These are phyloP conservation scores for Leucoraja erinaceus DNA, from an alignment of 2,113 vertebrate genomes.

Conservation along the genomic window DNA sequence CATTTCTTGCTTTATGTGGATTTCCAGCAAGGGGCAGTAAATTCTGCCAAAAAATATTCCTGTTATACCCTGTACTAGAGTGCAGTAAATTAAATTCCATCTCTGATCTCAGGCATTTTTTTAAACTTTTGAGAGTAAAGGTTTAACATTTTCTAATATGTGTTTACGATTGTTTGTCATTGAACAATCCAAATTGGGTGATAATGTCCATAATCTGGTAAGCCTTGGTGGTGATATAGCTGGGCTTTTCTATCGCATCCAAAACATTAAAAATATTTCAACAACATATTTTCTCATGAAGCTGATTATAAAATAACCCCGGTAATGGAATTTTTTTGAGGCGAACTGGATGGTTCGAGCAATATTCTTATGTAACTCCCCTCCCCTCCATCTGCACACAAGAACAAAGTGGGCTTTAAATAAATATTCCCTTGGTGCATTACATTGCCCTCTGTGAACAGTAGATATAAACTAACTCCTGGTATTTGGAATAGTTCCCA, in stretches of 20 bases:
- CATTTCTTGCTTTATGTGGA: background rate
- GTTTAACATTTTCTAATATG: background rate
- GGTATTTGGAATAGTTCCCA: background rate
- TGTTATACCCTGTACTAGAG: background rate
- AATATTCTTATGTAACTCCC: background rate
- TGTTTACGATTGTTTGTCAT: background rate
- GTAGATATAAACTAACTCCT: background rate
- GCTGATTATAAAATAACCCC: background rate
- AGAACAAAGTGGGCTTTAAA: background rate
- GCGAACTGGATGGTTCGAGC: background rate
- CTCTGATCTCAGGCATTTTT: background rate
- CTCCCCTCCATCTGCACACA: background rate
- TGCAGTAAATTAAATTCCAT: background rate
- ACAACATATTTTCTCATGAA: background rate
- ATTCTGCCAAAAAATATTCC: background rate
- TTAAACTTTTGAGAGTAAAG: background rate
- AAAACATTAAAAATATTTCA: background rate
- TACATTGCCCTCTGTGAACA: background rate
- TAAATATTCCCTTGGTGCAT: background rate
- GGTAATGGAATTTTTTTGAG: background rate
- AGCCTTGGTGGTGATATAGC: background rate
- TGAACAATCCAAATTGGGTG: background rate
- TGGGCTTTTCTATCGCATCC: background rate
- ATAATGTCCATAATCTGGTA: background rate
- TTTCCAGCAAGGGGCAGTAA: background rate